A percentile compares a stretch with the other conserved stretches of the same genome.
phyloP scores from a whole-genome alignment of 1,140 invertebrate species.

The Cyphomyrmex costatus region DNA sequence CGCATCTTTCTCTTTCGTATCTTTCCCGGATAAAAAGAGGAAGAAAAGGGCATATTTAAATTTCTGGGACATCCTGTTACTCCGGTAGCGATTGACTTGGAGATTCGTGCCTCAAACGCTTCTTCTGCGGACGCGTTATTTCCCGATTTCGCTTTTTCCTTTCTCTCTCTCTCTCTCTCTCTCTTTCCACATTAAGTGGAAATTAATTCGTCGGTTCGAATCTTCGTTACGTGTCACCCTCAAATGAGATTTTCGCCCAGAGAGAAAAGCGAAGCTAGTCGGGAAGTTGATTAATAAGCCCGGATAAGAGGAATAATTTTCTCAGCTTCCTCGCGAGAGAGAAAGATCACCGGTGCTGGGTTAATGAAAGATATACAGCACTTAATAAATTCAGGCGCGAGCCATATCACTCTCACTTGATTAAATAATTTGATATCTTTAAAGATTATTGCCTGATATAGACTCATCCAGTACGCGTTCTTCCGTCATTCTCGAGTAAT shows the following conservation, averaged over 20 bases:
- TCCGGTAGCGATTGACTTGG: conserved; percentile 47
- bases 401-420: conserved; percentile 18
- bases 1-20: not conserved
- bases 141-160: not conserved
- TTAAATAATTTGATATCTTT: conserved; percentile 27
- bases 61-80: conserved; percentile 56
- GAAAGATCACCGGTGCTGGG: not conserved
- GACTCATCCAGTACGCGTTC: not conserved
- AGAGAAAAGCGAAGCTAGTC: conserved; percentile 9
- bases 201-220: conserved; percentile 50
- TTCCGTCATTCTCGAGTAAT: not conserved
- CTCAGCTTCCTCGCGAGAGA: conserved; percentile 8
- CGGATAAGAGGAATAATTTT: conserved; percentile 51
- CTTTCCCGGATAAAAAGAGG: not conserved
- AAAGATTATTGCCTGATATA: conserved; percentile 22
- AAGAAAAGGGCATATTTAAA: conserved; percentile 37
- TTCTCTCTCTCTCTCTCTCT: not conserved
- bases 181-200: conserved; percentile 11
- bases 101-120: conserved; percentile 24
- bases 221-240: conserved; percentile 5
- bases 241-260: conserved; percentile 20
- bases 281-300: conserved; percentile 53
- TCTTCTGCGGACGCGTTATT: conserved; percentile 19
- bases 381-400: conserved; percentile 39
- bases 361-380: conserved; percentile 55